A percentile compares a stretch with the other conserved stretches of the same genome.
Evolutionary conservation across 2,888 invertebrate genomes (phyloP).

Genomic region (Erannis defoliaria): DNA sequence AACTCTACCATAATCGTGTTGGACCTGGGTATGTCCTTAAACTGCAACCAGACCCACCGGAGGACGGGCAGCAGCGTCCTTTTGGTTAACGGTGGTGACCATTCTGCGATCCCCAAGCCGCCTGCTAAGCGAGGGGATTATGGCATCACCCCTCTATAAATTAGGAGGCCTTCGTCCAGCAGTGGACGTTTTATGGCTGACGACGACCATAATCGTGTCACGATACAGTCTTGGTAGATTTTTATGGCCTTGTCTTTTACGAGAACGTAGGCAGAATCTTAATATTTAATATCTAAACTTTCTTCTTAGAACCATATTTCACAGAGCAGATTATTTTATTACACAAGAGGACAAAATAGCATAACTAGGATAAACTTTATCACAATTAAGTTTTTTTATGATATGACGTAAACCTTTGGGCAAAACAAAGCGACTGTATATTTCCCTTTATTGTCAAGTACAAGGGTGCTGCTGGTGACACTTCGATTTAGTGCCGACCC

Average conservation of each 20-base stretch:
- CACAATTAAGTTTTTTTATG: constrained; percentile 47
- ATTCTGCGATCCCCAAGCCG: no score
- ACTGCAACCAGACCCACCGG: no score
- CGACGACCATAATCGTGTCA: no score
- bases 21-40: no score
- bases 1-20: no score
- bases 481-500: constrained; percentile 81
- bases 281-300: constrained; percentile 12
- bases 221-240: no score
- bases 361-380: constrained; percentile 42
- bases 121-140: no score
- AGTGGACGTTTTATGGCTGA: no score
- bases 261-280: constrained; percentile 3
- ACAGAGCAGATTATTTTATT: constrained; percentile 21
- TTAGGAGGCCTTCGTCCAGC: no score
- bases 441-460: constrained; percentile 76
- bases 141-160: no score
- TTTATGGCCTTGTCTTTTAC: background rate
- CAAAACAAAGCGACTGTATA: constrained; percentile 75
- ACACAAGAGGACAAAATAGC: constrained; percentile 25
- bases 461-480: constrained; percentile 76
- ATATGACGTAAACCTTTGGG: constrained; percentile 47
- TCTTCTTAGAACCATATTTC: constrained; percentile 17
- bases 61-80: no score
- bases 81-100: no score